Percentiles rank a stretch among this genome's conserved stretches.
These are phyloP conservation scores for Trichosurus vulpecula DNA, from an alignment of 2,797 vertebrate species.

Conservation along the genomic window DNA sequence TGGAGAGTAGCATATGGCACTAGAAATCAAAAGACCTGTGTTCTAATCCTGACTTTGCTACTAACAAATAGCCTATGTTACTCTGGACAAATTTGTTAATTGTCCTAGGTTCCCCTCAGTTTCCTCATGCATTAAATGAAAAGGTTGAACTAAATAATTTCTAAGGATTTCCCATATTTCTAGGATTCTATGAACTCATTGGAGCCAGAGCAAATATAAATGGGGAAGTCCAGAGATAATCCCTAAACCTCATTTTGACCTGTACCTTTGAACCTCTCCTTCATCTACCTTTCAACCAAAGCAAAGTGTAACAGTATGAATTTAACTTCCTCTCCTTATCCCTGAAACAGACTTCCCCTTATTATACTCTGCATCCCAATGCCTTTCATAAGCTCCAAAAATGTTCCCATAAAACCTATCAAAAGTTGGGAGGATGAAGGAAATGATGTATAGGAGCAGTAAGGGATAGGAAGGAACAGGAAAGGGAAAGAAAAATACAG, in stretches of 20 bases:
- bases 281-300: background rate
- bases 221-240: background rate
- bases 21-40: background rate
- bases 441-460: background rate
- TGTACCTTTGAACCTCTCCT: background rate
- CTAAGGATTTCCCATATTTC: background rate
- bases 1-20: background rate
- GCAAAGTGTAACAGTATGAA: background rate
- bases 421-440: background rate
- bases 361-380: background rate
- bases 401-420: background rate
- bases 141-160: background rate
- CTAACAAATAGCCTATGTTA: background rate
- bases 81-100: background rate
- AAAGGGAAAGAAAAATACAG: background rate
- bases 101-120: background rate
- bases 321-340: background rate
- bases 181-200: background rate
- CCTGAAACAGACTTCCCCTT: background rate
- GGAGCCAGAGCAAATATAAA: background rate
- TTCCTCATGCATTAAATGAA: conserved; percentile 2
- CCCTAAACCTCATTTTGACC: background rate
- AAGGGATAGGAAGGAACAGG: background rate
- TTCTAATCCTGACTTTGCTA: background rate
- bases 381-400: background rate